phyloP scores from a whole-genome alignment of 2,888 invertebrate genomes.

The Patella depressa region DNA sequence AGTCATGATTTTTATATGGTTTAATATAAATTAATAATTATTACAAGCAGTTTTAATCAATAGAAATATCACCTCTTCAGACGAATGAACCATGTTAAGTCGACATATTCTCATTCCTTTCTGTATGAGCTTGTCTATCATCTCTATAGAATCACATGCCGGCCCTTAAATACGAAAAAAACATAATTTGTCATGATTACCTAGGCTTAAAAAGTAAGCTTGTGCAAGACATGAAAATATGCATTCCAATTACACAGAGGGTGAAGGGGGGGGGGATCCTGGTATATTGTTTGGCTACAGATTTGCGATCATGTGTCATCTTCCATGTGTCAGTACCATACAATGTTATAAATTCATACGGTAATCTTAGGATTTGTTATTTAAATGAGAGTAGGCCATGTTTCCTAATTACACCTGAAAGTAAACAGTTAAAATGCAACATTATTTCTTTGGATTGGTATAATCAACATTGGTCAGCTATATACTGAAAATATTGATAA shows the following conservation, averaged over 20 bases:
- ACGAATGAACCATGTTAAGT: conserved; percentile 94
- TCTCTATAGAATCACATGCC: conserved; percentile 82
- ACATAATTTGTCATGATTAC: no score
- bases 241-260: no score
- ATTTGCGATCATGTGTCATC: no score
- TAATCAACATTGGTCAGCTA: no score
- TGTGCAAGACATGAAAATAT: no score
- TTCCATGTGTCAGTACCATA: no score
- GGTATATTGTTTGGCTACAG: no score
- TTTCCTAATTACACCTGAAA: background rate
- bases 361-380: no score
- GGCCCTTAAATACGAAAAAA: conserved; percentile 51
- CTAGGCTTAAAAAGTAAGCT: no score
- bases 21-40: background rate
- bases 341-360: no score
- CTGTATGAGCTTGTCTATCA: conserved; percentile 91
- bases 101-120: conserved; percentile 97
- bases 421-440: background rate
- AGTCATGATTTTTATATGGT: background rate
- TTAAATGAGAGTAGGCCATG: background rate
- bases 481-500: background rate
- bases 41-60: background rate
- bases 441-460: background rate
- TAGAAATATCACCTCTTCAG: conserved; percentile 78
- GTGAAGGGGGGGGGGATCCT: no score